Evolutionary conservation across 2,888 invertebrate genomes (phyloP).

Genomic region (Macropis europaea): DNA sequence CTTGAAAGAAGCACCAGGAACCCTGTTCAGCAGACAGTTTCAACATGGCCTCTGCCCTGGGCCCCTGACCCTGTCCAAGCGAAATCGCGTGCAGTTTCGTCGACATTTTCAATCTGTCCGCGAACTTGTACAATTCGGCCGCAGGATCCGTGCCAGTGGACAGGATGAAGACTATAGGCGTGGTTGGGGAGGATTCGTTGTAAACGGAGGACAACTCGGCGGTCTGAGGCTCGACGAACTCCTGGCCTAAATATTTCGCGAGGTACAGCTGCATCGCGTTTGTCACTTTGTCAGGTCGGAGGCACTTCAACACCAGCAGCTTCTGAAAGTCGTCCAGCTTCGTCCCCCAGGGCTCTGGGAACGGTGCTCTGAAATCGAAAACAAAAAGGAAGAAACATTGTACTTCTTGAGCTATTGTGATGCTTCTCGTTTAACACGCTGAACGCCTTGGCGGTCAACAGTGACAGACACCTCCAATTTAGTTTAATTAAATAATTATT

Average conservation of each 20-base stretch:
- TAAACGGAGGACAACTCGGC: conserved; percentile 91
- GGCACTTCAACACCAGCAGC: conserved; percentile 88
- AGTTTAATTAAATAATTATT: too few relatives aligned
- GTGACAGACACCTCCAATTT: too few relatives aligned
- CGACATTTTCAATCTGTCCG: conserved; percentile 88
- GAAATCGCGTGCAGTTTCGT: conserved; percentile 91
- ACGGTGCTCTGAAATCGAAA: conserved; percentile 80
- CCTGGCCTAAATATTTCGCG: conserved; percentile 85
- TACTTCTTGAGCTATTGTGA: too few relatives aligned
- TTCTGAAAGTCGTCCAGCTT: conserved; percentile 87
- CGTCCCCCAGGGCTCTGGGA: conserved; percentile 86
- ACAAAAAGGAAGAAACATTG: conserved; percentile 45
- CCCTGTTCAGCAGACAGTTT: conserved; percentile 87
- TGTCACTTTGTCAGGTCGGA: conserved; percentile 92
- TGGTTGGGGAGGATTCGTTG: conserved; percentile 88
- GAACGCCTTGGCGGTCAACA: too few relatives aligned
- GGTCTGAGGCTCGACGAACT: conserved; percentile 93
- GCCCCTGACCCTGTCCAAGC: conserved; percentile 94
- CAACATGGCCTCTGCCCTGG: conserved; percentile 90
- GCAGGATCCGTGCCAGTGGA: conserved; percentile 96
- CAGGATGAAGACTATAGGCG: conserved; percentile 93
- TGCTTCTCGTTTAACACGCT: too few relatives aligned
- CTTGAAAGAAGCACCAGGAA: conserved; percentile 94
- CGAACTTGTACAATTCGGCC: conserved; percentile 89
- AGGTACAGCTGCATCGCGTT: conserved; percentile 90